These are phyloP conservation scores for Coendou prehensilis DNA, from an alignment of 2,797 vertebrate species.

Conservation along the genomic window DNA sequence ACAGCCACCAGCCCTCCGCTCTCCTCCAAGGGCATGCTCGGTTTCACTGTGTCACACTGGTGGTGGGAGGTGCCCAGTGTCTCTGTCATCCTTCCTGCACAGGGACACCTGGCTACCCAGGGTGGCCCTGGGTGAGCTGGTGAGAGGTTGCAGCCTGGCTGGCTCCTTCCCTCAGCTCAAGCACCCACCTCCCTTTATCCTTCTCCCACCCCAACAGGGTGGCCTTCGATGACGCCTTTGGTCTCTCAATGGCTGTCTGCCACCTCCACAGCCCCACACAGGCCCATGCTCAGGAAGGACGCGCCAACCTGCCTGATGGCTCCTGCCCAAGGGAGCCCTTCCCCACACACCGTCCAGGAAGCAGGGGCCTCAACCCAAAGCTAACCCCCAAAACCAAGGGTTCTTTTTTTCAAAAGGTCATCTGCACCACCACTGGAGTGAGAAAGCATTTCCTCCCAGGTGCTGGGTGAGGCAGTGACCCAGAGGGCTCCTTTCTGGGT, in stretches of 20 bases:
- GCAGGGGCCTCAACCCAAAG: background rate
- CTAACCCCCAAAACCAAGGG: background rate
- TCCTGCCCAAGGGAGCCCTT: background rate
- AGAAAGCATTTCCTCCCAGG: slow-evolving; percentile 52
- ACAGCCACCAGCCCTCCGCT: background rate
- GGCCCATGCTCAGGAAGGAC: background rate
- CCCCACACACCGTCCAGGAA: background rate
- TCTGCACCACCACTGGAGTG: background rate
- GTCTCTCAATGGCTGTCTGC: background rate
- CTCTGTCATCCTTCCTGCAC: background rate
- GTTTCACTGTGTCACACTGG: background rate
- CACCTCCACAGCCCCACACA: background rate
- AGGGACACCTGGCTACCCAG: rapidly evolving
- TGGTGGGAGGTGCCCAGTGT: background rate
- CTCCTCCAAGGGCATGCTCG: background rate
- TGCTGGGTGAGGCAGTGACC: background rate
- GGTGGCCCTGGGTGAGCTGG: rapidly evolving
- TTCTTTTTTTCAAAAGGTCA: background rate
- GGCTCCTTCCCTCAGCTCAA: background rate
- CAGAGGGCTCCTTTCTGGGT: background rate
- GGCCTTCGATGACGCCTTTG: background rate
- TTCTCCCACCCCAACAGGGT: background rate
- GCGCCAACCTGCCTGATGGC: rapidly evolving
- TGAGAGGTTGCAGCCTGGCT: rapidly evolving
- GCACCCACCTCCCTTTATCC: background rate